Evolutionary conservation across 2,888 invertebrate genomes (phyloP).

Genomic region (Muschampia plurimacula): DNA sequence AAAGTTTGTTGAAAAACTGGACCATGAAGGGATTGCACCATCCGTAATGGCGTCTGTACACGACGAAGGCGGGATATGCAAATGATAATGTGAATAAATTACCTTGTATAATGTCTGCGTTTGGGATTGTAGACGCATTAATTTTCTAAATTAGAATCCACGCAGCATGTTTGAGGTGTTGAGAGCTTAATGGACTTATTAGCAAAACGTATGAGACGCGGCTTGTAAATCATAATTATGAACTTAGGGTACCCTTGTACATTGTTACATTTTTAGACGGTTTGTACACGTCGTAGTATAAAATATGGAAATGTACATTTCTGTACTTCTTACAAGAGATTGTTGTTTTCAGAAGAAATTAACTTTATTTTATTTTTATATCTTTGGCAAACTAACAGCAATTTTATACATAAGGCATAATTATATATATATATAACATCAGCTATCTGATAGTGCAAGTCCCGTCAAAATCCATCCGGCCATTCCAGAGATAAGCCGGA

Average conservation of each 20-base stretch:
- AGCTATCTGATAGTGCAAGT: no score
- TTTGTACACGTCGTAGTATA: no score
- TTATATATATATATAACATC: no score
- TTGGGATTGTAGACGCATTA: conserved; percentile 46
- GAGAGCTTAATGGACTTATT: conserved; percentile 30
- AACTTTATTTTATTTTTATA: no score
- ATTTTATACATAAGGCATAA: no score
- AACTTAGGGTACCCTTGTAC: neutral
- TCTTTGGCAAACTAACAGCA: no score
- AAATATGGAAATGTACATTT: no score
- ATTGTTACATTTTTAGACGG: no score
- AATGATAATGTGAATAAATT: conserved; percentile 57
- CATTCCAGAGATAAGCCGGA: no score
- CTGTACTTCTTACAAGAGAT: no score
- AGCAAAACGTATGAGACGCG: conserved; percentile 11
- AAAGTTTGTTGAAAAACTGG: conserved; percentile 70
- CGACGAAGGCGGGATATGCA: conserved; percentile 53
- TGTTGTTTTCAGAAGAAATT: no score
- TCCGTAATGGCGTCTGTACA: conserved; percentile 52
- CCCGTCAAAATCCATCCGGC: no score
- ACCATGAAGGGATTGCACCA: conserved; percentile 57
- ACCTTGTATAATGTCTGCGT: conserved; percentile 44
- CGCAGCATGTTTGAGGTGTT: conserved; percentile 20
- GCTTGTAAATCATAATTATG: conserved; percentile 27
- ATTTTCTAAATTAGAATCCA: conserved; percentile 43